These are phyloP conservation scores for Heliothis peltigera DNA, from an alignment of 2,888 invertebrate genomes.

Conservation along the genomic window DNA sequence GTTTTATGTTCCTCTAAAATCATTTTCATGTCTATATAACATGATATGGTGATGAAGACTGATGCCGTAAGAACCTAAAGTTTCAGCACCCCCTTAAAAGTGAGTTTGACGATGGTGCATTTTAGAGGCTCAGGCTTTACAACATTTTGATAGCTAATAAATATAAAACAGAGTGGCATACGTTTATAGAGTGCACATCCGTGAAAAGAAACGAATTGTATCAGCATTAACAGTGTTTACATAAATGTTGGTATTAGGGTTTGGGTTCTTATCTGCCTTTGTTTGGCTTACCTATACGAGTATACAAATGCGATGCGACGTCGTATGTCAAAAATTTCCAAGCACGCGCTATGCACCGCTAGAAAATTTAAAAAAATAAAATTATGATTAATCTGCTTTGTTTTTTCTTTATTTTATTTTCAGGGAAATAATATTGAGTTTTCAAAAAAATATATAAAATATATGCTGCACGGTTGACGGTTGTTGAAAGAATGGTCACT, in stretches of 20 bases:
- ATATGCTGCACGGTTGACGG: no score
- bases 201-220: slow-evolving; percentile 35
- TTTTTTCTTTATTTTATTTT: no score
- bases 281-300: no score
- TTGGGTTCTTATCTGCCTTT: no score
- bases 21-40: not conserved
- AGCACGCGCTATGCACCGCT: no score
- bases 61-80: not conserved
- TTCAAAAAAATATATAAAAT: no score
- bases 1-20: not conserved
- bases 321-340: no score
- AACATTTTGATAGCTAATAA: slow-evolving; percentile 45
- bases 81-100: slow-evolving; percentile 13
- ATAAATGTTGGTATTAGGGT: not conserved
- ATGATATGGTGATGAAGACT: not conserved
- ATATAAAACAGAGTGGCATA: slow-evolving; percentile 44
- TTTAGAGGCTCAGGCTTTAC: slow-evolving; percentile 18
- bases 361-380: no score
- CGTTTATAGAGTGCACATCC: slow-evolving; percentile 30
- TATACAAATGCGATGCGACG: no score
- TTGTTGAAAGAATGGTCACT: no score
- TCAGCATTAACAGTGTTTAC: not conserved
- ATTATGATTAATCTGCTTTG: no score
- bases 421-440: no score
- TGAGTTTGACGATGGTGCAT: slow-evolving; percentile 19